phyloP scores from a whole-genome alignment of 2,113 vertebrate species.

The Dipodomys spectabilis region DNA sequence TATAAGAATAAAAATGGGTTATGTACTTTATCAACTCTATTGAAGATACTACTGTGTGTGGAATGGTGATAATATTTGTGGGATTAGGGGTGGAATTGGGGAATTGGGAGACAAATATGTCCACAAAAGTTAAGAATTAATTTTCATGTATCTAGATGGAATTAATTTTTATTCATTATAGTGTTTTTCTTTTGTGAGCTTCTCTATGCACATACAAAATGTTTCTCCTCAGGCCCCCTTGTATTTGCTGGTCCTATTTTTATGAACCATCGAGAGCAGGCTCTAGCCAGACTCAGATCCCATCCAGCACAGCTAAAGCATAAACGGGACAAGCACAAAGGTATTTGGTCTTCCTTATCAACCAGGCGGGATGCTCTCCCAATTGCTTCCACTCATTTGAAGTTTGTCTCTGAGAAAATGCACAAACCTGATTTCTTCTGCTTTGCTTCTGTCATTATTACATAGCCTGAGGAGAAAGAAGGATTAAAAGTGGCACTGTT shows the following conservation, averaged over 20 bases:
- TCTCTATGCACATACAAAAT: slow-evolving; percentile 99
- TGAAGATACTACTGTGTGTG: slow-evolving; percentile 23
- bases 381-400: slow-evolving; percentile 85
- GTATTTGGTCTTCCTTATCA: slow-evolving; percentile 96
- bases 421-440: slow-evolving; percentile 83
- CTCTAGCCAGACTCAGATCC: slow-evolving; percentile 99
- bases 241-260: slow-evolving; percentile 99
- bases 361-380: slow-evolving; percentile 89
- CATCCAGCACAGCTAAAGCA: slow-evolving; percentile 98
- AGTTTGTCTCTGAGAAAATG: slow-evolving; percentile 84
- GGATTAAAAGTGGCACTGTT: slow-evolving; percentile 46
- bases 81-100: background rate
- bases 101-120: slow-evolving; percentile 9
- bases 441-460: slow-evolving; percentile 77
- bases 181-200: slow-evolving; percentile 93
- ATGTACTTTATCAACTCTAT: slow-evolving; percentile 22
- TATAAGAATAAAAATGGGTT: slow-evolving; percentile 1
- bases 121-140: slow-evolving; percentile 58
- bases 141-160: slow-evolving; percentile 87
- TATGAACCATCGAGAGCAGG: slow-evolving; percentile 99
- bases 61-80: background rate
- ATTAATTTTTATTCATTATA: slow-evolving; percentile 85
- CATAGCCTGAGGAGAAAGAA: slow-evolving; percentile 86
- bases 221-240: slow-evolving; percentile 99
- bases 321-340: slow-evolving; percentile 99